These are phyloP conservation scores for Leptestheria dahalacensis DNA, from an alignment of 1,140 invertebrate species.

Conservation along the genomic window DNA sequence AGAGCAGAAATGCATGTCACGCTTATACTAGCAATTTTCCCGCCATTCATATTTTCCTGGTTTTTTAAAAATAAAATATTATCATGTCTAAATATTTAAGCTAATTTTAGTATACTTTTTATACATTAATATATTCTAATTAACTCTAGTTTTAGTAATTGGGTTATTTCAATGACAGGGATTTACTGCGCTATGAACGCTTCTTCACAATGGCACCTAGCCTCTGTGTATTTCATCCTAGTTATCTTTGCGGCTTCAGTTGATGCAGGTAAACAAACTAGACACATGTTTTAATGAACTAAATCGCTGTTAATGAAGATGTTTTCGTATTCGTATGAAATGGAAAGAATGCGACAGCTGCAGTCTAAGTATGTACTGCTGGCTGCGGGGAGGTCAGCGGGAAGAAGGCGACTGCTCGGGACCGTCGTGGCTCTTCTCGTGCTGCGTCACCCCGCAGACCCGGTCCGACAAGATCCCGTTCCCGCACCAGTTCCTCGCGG, in stretches of 20 bases:
- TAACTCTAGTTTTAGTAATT: no score
- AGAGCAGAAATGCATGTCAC: neutral
- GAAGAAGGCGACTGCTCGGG: slow-evolving; percentile 7
- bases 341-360: slow-evolving; percentile 17
- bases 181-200: neutral
- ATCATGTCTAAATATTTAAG: no score
- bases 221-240: neutral
- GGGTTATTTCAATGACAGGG: neutral
- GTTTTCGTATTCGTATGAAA: neutral
- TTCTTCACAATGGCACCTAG: neutral
- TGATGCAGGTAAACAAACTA: neutral
- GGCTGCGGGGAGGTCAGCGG: slow-evolving; percentile 20
- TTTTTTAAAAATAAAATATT: no score
- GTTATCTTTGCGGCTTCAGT: neutral
- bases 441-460: slow-evolving; percentile 41
- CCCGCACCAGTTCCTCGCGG: neutral
- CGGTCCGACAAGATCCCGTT: neutral
- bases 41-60: no score
- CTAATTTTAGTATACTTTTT: no score
- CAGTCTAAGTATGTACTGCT: slow-evolving; percentile 21
- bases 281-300: neutral
- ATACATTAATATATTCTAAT: no score
- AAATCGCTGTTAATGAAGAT: neutral
- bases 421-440: slow-evolving; percentile 27
- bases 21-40: no score